Evolutionary conservation across 2,888 invertebrate species (phyloP), one percentile per base, ranked within the genome.

Genomic region (Galerucella pusilla): DNA sequence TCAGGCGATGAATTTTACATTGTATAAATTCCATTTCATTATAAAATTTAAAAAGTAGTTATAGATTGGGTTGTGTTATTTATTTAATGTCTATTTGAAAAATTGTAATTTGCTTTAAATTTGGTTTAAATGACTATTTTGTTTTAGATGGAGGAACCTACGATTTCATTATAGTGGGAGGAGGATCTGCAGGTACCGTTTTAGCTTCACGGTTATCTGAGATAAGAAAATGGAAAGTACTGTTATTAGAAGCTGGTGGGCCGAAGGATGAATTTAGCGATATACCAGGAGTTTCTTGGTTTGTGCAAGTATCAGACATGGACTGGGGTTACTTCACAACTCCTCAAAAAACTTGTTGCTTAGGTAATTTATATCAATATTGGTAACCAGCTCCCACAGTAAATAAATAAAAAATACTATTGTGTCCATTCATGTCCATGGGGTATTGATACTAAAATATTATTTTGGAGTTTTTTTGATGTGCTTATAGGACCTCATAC

Each of bases 151-250:
- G 78, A 3, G 78, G 81, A 65, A 78, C 77, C 85, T 88, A 83
- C 75, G 89, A 89, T 79, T 89, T 88, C 73, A 86, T 89, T 74
- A 81, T 89, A 45, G 85, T 89, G 5, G 89, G 89, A 0, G 88
- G 87, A 11, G 89, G 89, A 11, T 85, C 88, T 1, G 85, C 89
- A 5, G 90, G 90, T 9, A 86, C 89, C 6, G 88, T 90, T 28
- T 81, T 90, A n/a, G 90, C 90, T 0, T 85, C 86, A 73, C 82
- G 90, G 61, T 82, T 90, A 28, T 88, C 88, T 66, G 90, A 90
- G 78, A 83, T 87, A 54, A 84, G 85, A 0, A 81, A 84, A 67
- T 88, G 87, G 86, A 88, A 85, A 59, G 86, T 90, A 2, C 84
- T 91, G 1, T 82, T 91, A 1, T 75, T 91, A 14, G 91, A 91